A percentile compares a stretch with the other conserved stretches of the same genome.
Conservation (phyloP, 2,888 invertebrate species). For the Perithous albicinctus region DNA sequence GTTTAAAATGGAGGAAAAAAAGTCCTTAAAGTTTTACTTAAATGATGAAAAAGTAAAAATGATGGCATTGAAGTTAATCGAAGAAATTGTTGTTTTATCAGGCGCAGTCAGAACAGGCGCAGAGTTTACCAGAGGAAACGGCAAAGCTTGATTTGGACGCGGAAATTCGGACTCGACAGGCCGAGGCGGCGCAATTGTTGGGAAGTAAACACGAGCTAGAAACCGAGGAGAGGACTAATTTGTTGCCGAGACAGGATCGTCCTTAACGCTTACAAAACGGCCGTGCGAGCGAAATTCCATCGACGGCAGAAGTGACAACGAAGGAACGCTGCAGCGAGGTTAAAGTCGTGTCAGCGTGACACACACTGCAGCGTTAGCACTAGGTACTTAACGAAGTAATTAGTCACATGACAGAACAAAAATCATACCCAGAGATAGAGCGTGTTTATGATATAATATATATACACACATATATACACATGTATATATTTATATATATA, state of each 20-base stretch:
- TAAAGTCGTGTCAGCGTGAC: conserved; percentile 76
- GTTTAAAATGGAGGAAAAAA: no score
- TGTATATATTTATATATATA: neutral
- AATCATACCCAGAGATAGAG: conserved; percentile 46
- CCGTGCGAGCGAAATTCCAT: conserved; percentile 71
- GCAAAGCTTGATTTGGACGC: conserved; percentile 69
- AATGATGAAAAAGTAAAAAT: no score
- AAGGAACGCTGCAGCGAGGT: conserved; percentile 49
- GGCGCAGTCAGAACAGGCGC: conserved; percentile 55
- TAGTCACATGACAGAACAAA: conserved; percentile 68
- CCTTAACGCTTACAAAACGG: conserved; percentile 82
- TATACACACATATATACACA: conserved; percentile 11
- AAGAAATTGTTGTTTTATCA: neutral
- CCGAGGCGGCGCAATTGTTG: conserved; percentile 73
- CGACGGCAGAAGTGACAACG: conserved; percentile 69
- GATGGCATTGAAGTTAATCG: neutral
- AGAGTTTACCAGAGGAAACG: conserved; percentile 72
- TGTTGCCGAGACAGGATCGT: conserved; percentile 77
- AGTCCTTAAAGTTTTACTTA: no score
- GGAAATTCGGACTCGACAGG: conserved; percentile 75
- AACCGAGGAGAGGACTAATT: conserved; percentile 79
- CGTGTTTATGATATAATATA: conserved; percentile 53
- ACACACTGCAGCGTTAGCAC: conserved; percentile 72
- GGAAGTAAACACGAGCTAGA: conserved; percentile 75
- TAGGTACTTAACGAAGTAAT: conserved; percentile 78